These are phyloP conservation scores for Sitobion miscanthi DNA, from an alignment of 1,140 invertebrate genomes.

Conservation along the genomic window DNA sequence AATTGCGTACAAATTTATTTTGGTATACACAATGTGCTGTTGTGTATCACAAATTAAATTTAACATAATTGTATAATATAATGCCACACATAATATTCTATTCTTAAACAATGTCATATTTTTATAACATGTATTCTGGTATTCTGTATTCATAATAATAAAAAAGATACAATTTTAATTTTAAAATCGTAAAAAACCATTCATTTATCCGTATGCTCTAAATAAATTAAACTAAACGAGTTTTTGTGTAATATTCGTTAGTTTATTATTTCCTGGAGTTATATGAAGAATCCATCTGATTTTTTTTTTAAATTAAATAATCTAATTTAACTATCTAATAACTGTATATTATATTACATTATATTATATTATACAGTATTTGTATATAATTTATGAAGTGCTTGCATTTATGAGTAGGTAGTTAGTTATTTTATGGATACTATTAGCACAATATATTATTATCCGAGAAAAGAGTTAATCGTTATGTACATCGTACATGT, in stretches of 20 bases:
- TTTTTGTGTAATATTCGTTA: background rate
- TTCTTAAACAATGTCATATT: background rate
- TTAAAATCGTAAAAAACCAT: background rate
- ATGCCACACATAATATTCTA: background rate
- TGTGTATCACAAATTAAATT: background rate
- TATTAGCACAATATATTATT: slow-evolving; percentile 1
- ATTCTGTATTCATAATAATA: background rate
- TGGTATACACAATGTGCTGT: background rate
- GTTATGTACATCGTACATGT: background rate
- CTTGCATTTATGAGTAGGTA: background rate
- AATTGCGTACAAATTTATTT: background rate
- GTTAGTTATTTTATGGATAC: background rate
- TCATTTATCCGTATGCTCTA: background rate
- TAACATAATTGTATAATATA: background rate
- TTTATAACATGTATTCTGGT: background rate
- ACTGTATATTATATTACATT: background rate
- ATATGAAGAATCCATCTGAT: background rate
- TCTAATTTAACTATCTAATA: slow-evolving; percentile 8
- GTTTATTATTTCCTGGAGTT: slow-evolving; percentile 5
- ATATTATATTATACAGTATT: background rate
- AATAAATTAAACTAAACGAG: slow-evolving; percentile 17
- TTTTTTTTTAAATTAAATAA: background rate
- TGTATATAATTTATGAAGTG: background rate
- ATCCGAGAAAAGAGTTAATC: background rate
- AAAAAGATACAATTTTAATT: background rate